Evolutionary conservation across 2,113 vertebrate species (phyloP).

Genomic region (Galemys pyrenaicus): DNA sequence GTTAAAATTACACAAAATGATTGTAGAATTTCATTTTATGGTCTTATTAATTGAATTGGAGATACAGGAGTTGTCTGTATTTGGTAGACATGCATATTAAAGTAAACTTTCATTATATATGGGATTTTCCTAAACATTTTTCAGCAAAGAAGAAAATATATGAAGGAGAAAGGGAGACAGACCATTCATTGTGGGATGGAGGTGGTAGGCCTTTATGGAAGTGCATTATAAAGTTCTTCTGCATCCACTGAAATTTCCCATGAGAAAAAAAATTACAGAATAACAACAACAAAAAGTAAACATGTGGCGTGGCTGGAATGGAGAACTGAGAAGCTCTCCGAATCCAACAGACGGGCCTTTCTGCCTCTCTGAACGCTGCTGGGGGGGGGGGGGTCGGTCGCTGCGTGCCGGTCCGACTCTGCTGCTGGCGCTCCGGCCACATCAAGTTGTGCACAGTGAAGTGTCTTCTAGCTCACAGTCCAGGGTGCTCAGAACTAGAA

Average conservation of each 20-base stretch:
- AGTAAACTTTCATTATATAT: background rate
- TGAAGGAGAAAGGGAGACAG: background rate
- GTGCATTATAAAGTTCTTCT: background rate
- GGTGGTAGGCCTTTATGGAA: background rate
- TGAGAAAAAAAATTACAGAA: background rate
- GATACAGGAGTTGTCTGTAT: background rate
- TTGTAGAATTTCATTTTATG: conserved; percentile 8
- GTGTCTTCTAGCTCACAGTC: background rate
- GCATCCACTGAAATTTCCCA: background rate
- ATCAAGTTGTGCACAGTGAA: background rate
- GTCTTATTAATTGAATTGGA: background rate
- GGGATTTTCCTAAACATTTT: background rate
- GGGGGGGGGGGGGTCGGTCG: too few relatives aligned
- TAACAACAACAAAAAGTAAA: background rate
- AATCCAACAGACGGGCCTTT: too few relatives aligned
- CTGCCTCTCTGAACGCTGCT: too few relatives aligned
- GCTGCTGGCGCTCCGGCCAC: background rate
- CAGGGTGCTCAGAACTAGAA: background rate
- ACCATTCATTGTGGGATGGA: background rate
- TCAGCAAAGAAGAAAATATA: background rate
- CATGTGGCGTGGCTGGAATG: background rate
- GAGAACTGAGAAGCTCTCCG: background rate
- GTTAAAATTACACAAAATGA: background rate
- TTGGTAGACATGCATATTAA: background rate
- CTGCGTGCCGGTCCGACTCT: too few relatives aligned